Percentiles rank a stretch among this genome's conserved stretches.
Evolutionary conservation across 2,888 invertebrate genomes (phyloP).

Genomic region (Eupithecia subumbrata): DNA sequence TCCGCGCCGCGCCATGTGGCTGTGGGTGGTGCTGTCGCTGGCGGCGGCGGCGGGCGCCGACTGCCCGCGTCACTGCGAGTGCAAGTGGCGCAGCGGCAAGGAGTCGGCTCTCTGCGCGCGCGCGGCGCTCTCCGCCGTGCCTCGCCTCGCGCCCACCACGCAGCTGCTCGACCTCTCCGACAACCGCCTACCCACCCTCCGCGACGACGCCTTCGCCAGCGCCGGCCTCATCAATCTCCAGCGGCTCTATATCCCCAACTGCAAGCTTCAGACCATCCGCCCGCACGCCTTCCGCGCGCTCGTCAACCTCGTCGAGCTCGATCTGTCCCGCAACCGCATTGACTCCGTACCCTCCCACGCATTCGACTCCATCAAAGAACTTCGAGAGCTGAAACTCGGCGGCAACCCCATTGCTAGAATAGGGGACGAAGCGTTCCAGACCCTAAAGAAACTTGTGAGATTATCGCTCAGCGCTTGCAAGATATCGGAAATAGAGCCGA

Average conservation of each 20-base stretch:
- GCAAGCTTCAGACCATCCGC: slow-evolving; percentile 87
- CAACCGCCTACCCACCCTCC: slow-evolving; percentile 87
- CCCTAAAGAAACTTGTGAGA: slow-evolving; percentile 87
- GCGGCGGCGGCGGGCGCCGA: slow-evolving; percentile 84
- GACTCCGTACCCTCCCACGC: slow-evolving; percentile 88
- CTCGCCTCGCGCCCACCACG: slow-evolving; percentile 89
- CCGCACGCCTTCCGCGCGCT: slow-evolving; percentile 90
- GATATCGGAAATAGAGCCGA: slow-evolving; percentile 86
- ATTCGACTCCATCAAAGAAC: slow-evolving; percentile 88
- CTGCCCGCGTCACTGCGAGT: slow-evolving; percentile 91
- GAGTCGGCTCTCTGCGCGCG: slow-evolving; percentile 92
- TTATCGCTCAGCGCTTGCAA: slow-evolving; percentile 90
- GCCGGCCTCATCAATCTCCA: slow-evolving; percentile 92
- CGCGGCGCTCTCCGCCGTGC: slow-evolving; percentile 89
- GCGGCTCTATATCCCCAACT: slow-evolving; percentile 89
- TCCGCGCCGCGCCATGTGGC: slow-evolving; percentile 76
- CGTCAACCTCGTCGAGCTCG: slow-evolving; percentile 91
- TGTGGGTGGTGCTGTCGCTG: slow-evolving; percentile 77
- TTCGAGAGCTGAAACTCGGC: slow-evolving; percentile 89
- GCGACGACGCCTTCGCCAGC: slow-evolving; percentile 89
- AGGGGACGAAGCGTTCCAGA: slow-evolving; percentile 87
- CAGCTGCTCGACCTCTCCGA: slow-evolving; percentile 91
- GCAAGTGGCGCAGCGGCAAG: slow-evolving; percentile 95
- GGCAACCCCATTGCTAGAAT: slow-evolving; percentile 90
- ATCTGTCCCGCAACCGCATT: slow-evolving; percentile 89